Evolutionary conservation across 2,888 invertebrate genomes (phyloP).

Genomic region (Eustalomyia histrio): DNA sequence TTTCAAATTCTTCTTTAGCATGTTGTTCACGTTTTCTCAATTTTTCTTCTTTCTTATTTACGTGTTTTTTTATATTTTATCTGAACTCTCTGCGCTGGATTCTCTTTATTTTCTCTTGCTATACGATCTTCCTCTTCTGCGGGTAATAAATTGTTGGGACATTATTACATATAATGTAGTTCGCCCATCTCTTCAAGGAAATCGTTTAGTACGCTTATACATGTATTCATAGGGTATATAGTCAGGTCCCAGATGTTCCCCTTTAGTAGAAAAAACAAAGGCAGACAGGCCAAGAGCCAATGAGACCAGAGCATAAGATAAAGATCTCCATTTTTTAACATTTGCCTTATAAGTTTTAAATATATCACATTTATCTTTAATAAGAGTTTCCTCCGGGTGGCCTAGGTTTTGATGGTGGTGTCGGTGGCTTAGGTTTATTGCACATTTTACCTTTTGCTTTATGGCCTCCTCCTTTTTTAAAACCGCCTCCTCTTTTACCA

Average conservation of each 20-base stretch:
- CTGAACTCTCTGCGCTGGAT: neutral
- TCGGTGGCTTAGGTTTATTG: neutral
- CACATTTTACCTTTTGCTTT: conserved; percentile 34
- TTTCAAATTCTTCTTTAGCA: conserved; percentile 44
- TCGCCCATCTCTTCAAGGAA: conserved; percentile 95
- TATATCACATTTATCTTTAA: conserved; percentile 39
- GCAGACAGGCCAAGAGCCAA: conserved; percentile 43
- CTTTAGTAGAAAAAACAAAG: conserved; percentile 29
- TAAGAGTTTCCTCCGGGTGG: conserved; percentile 13
- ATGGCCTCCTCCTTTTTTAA: neutral
- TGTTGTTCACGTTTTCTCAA: conserved; percentile 37
- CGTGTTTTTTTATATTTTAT: conserved; percentile 41
- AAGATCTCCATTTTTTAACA: conserved; percentile 28
- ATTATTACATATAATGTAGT: conserved; percentile 92
- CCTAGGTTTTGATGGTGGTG: neutral
- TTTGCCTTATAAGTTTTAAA: conserved; percentile 24
- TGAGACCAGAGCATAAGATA: conserved; percentile 46
- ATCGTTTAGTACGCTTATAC: conserved; percentile 87
- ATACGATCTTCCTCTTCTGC: conserved; percentile 76
- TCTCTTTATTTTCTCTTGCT: conserved; percentile 50
- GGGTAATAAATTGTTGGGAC: conserved; percentile 88
- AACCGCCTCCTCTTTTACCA: neutral
- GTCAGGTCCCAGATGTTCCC: conserved; percentile 80
- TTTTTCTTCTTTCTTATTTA: conserved; percentile 45
- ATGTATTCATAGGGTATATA: conserved; percentile 82